Conservation (phyloP, 2,797 vertebrate species). For the Sebastes variabilis region DNA sequence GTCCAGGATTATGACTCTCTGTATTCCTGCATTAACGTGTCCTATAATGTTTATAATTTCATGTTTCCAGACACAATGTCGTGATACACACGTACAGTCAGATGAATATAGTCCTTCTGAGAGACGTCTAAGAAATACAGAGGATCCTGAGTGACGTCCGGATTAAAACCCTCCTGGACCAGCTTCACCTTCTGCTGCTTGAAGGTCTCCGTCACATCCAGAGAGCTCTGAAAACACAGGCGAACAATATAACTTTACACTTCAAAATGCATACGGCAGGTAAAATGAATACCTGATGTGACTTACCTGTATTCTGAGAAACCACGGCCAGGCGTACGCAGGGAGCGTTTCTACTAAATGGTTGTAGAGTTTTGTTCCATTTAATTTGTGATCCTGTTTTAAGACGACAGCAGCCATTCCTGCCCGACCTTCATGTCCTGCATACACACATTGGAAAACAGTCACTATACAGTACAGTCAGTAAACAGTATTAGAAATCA, state of each 20-base stretch:
- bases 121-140: constrained; percentile 84
- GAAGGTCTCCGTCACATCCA: constrained; percentile 90
- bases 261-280: not conserved
- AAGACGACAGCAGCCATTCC: constrained; percentile 90
- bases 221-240: constrained; percentile 72
- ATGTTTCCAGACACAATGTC: constrained; percentile 80
- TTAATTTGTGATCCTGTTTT: constrained; percentile 69
- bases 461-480: not conserved
- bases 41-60: constrained; percentile 69
- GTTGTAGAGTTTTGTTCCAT: constrained; percentile 75
- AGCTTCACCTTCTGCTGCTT: constrained; percentile 90
- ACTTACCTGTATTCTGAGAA: constrained; percentile 88
- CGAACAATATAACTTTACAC: not conserved
- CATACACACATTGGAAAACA: not conserved
- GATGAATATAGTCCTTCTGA: constrained; percentile 75
- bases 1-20: not conserved
- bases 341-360: constrained; percentile 83
- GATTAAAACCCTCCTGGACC: constrained; percentile 86
- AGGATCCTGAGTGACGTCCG: constrained; percentile 56
- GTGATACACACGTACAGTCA: constrained; percentile 72
- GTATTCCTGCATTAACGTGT: not conserved
- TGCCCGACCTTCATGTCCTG: constrained; percentile 88
- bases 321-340: constrained; percentile 85
- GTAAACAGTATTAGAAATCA: not conserved
- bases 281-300: not conserved